Evolutionary conservation across 2,888 invertebrate genomes (phyloP), one percentile per base, ranked within the genome.

Genomic region (Podotricha telesiphe): DNA sequence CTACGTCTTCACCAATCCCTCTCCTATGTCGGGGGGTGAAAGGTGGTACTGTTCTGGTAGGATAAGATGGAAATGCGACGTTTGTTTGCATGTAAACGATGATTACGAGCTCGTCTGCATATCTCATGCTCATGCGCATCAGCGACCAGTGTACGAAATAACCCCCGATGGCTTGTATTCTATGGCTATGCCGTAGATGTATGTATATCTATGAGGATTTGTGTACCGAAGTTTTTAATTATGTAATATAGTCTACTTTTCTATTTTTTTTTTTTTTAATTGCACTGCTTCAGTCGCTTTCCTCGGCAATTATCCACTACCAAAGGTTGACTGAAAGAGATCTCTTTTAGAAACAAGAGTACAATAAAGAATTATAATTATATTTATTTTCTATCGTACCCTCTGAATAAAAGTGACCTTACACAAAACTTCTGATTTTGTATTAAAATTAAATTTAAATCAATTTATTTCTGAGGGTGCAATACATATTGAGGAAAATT

Each of bases 11-110:
- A 81, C 83, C n/a, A 89, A 88, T 68, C 93, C 92, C 0, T 84
- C 89, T 0, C 92, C 91, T 0, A 86, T 92, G 80, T 78, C 84
- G 4, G 87, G 88, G 1, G 93, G 93, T 1, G 93, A 91, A 65
- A 77, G 90, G 0, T 92, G 93, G 92, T 91, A 88, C 79, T 91
- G 93, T 74, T 88, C 91, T 0, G 93, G 91, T 1, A 80, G 89
- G 68, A 71, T 81, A 47, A 80, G 80, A 37, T 91, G 86, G 86
- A 83, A 84, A 4, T 92, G 92, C 77, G 84, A 74, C 20, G 92
- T 92, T 0, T 92, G 90, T 62, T 81, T 92, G 5, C 88, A 91
- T 62, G 92, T 92, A 22, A 92, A 93, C 73, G 92, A 92, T 68
- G 92, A 93, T 59, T 92, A 92, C 58, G 91, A 92, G 73, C 82